Evolutionary conservation across 2,888 invertebrate genomes (phyloP).

Genomic region (Leptura quadrifasciata): DNA sequence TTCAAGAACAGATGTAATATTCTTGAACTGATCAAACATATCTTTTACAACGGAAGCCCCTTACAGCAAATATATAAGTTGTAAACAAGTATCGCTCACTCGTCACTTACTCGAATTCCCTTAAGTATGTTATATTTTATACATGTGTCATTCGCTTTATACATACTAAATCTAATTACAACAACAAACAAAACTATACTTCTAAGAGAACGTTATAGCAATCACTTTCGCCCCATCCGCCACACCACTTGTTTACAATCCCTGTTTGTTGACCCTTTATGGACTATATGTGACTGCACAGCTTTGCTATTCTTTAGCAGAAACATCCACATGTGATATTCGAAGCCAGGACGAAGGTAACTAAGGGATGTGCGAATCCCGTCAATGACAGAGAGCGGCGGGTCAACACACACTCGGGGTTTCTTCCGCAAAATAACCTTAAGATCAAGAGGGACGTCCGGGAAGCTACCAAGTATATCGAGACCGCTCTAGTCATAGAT

Average conservation of each 20-base stretch:
- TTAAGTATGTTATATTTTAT: not conserved
- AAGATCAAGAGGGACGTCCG: slow-evolving; percentile 84
- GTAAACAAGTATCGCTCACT: too few species aligned
- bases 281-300: slow-evolving; percentile 60
- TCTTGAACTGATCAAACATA: too few species aligned
- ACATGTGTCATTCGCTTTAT: not conserved
- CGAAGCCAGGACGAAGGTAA: slow-evolving; percentile 92
- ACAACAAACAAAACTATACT: not conserved
- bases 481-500: slow-evolving; percentile 96
- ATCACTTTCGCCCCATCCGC: slow-evolving; percentile 11
- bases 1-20: too few species aligned
- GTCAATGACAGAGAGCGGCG: slow-evolving; percentile 86
- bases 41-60: too few species aligned
- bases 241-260: slow-evolving; percentile 35
- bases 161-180: not conserved
- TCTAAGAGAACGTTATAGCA: slow-evolving; percentile 20
- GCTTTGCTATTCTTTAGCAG: slow-evolving; percentile 83
- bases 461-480: slow-evolving; percentile 95
- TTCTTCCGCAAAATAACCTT: slow-evolving; percentile 69
- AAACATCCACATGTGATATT: slow-evolving; percentile 99
- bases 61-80: too few species aligned
- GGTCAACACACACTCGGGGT: slow-evolving; percentile 72
- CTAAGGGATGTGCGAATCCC: slow-evolving; percentile 93
- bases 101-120: too few species aligned
- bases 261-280: slow-evolving; percentile 37